A percentile compares a stretch with the other conserved stretches of the same genome.
These are phyloP conservation scores for Microchirus variegatus DNA, from an alignment of 2,797 vertebrate genomes.

Conservation along the genomic window DNA sequence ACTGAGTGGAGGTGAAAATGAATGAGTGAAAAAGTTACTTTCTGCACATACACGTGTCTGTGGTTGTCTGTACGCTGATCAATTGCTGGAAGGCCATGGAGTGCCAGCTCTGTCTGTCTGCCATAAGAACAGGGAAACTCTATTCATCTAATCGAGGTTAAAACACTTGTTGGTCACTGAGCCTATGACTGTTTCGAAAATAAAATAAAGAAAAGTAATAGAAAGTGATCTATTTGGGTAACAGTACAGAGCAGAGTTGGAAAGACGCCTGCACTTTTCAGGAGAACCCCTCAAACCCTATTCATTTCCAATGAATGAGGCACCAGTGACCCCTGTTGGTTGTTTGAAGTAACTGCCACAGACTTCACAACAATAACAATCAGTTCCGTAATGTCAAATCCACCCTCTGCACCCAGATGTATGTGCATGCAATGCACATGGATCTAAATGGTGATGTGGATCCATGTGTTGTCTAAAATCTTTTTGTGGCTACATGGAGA, in stretches of 20 bases:
- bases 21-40: background rate
- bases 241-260: background rate
- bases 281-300: background rate
- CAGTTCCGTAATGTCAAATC: conserved; percentile 29
- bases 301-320: conserved; percentile 21
- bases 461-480: background rate
- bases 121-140: background rate
- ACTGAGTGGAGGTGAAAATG: background rate
- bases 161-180: background rate
- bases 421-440: background rate
- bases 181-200: too few species aligned
- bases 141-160: background rate
- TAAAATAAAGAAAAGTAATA: too few species aligned
- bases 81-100: background rate
- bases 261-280: background rate
- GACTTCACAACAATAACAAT: conserved; percentile 49
- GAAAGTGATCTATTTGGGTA: too few species aligned
- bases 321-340: conserved; percentile 49
- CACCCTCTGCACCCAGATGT: conserved; percentile 12
- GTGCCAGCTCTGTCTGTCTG: too few species aligned
- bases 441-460: conserved; percentile 9
- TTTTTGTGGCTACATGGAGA: conserved; percentile 3
- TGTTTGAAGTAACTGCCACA: conserved; percentile 3
- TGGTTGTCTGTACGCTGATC: background rate
- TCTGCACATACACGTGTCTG: background rate